A percentile compares a stretch with the other conserved stretches of the same genome.
Evolutionary conservation across 1,140 invertebrate genomes (phyloP).

Genomic region (Globodera rostochiensis): DNA sequence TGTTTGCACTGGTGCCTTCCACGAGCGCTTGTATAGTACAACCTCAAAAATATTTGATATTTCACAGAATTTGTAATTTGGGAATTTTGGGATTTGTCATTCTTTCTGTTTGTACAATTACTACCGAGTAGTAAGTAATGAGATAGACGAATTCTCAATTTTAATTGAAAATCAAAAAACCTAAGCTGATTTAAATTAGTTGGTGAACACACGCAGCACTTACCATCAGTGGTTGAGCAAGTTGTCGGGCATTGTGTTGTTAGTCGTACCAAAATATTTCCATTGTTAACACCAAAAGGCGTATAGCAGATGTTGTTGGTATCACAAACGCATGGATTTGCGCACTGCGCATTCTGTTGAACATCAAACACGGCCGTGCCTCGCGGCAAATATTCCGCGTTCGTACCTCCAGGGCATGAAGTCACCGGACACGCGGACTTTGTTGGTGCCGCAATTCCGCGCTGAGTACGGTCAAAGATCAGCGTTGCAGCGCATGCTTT

Average conservation of each 20-base stretch:
- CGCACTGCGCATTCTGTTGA: constrained; percentile 3
- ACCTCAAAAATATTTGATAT: neutral
- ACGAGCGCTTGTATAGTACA: neutral
- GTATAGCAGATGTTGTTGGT: neutral
- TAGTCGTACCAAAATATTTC: neutral
- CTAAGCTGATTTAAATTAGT: neutral
- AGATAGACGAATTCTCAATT: neutral
- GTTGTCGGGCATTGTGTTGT: neutral
- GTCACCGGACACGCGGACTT: neutral
- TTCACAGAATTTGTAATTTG: neutral
- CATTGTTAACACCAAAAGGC: neutral
- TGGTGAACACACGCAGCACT: neutral
- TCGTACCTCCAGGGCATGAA: neutral
- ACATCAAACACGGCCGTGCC: neutral
- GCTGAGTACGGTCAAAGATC: neutral
- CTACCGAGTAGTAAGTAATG: too few species aligned
- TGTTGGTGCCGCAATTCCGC: constrained; percentile 1
- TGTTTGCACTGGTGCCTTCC: neutral
- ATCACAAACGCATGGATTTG: constrained; percentile 4
- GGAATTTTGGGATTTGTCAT: neutral
- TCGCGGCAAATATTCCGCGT: neutral
- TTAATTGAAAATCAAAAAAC: too few species aligned
- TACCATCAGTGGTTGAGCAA: neutral
- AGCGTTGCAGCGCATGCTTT: neutral
- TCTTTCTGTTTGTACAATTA: neutral